phyloP scores from a whole-genome alignment of 2,888 invertebrate species.

The Rhamphomyia laevipes region DNA sequence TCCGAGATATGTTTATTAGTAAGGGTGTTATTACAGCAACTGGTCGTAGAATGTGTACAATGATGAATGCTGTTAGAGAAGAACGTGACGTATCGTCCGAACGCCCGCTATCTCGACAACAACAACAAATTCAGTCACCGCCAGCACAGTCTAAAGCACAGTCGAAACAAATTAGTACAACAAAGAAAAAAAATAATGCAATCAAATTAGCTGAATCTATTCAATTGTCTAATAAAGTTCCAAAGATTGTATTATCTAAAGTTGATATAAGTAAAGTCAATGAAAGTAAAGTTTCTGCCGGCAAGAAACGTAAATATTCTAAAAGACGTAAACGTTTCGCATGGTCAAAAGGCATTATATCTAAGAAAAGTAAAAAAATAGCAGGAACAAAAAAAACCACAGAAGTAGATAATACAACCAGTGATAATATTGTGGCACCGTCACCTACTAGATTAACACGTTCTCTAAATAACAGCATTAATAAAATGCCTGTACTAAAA shows the following conservation, averaged over 20 bases:
- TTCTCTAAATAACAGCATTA: background rate
- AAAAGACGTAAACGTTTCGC: no score
- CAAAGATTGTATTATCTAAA: no score
- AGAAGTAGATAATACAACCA: background rate
- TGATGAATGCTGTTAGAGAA: conserved; percentile 26
- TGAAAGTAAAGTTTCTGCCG: no score
- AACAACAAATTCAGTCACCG: background rate
- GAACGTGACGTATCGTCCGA: background rate
- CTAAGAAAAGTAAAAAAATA: no score
- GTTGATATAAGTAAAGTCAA: no score
- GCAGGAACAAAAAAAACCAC: background rate
- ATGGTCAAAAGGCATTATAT: no score
- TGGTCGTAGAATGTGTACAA: conserved; percentile 46
- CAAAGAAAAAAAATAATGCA: no score
- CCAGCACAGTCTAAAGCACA: background rate
- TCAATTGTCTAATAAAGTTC: no score
- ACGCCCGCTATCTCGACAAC: background rate
- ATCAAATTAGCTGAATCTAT: no score
- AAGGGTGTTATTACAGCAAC: conserved; percentile 47
- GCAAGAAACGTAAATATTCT: no score
- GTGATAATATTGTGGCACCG: conserved; percentile 3
- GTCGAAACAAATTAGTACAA: background rate
- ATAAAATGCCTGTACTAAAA: conserved; percentile 20
- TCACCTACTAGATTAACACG: background rate
- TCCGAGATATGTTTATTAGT: conserved; percentile 51